Evolutionary conservation across 2,113 vertebrate species (phyloP).

Genomic region (Scartelaos histophorus): DNA sequence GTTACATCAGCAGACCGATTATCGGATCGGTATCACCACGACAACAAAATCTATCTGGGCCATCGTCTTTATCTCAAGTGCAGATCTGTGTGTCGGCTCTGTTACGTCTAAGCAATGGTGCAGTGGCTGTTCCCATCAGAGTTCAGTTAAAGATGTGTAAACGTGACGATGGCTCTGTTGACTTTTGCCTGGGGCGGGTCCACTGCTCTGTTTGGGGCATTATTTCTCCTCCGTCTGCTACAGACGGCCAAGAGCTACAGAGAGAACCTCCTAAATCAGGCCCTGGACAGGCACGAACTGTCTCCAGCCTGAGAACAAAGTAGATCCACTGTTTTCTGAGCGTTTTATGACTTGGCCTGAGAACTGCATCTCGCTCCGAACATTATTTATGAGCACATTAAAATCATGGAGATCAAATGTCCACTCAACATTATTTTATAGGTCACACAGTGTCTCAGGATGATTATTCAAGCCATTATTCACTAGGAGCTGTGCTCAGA

Average conservation of each 20-base stretch:
- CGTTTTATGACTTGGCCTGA: conserved; percentile 11
- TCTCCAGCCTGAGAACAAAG: conserved; percentile 14
- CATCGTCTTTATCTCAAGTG: too few relatives aligned
- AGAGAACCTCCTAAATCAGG: conserved; percentile 31
- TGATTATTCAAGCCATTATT: neutral
- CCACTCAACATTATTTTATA: neutral
- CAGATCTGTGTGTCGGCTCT: neutral
- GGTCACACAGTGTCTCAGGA: neutral
- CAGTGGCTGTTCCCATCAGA: conserved; percentile 33
- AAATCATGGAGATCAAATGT: neutral
- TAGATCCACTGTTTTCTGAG: conserved; percentile 4
- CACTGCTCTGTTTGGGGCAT: neutral
- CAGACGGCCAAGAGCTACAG: conserved; percentile 9
- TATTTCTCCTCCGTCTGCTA: conserved; percentile 22
- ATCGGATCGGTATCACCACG: too few relatives aligned
- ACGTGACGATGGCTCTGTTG: conserved; percentile 42
- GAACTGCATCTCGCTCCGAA: conserved; percentile 10
- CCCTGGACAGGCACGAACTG: neutral
- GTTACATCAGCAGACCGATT: too few relatives aligned
- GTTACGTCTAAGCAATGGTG: neutral
- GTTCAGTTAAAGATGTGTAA: conserved; percentile 26
- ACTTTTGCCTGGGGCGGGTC: conserved; percentile 29
- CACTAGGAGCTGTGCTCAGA: neutral
- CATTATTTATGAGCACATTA: neutral
- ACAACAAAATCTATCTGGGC: too few relatives aligned